Conservation (phyloP, 1,140 invertebrate genomes). For the Penaeus japonicus region DNA sequence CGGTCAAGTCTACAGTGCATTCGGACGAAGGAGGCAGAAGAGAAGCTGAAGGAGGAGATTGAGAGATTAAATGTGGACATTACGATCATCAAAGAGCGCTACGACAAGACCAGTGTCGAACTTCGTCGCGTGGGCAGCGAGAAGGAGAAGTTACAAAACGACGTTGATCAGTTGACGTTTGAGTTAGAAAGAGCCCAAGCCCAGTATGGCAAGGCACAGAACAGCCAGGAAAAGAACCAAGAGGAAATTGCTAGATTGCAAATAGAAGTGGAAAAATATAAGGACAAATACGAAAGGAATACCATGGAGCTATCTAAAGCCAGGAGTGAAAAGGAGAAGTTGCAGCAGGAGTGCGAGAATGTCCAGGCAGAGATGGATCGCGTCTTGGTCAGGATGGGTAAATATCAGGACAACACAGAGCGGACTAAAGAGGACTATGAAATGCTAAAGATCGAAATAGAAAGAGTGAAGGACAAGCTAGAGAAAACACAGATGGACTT, state of each 20-base stretch:
- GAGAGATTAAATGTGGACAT: constrained; percentile 80
- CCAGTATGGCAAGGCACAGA: constrained; percentile 82
- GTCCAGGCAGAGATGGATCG: constrained; percentile 76
- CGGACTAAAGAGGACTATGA: constrained; percentile 81
- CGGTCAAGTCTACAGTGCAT: constrained; percentile 81
- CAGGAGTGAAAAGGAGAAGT: constrained; percentile 77
- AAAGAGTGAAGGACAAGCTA: constrained; percentile 80
- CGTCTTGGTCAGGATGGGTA: constrained; percentile 77
- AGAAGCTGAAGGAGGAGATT: constrained; percentile 88
- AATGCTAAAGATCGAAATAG: constrained; percentile 80
- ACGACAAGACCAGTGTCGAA: constrained; percentile 87
- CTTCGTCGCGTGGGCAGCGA: constrained; percentile 81
- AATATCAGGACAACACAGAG: constrained; percentile 80
- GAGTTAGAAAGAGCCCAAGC: constrained; percentile 84
- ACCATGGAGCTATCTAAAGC: constrained; percentile 82
- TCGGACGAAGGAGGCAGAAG: constrained; percentile 87
- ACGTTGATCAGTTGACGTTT: constrained; percentile 84
- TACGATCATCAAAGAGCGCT: constrained; percentile 86
- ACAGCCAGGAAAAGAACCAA: constrained; percentile 84
- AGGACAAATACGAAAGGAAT: constrained; percentile 86
- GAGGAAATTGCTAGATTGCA: constrained; percentile 86
- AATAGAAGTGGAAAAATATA: constrained; percentile 87
- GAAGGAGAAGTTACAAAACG: constrained; percentile 83
- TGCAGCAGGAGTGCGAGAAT: constrained; percentile 73
- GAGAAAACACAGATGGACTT: constrained; percentile 82